These are phyloP conservation scores for Phodopus roborovskii DNA, from an alignment of 2,113 vertebrate species.

Conservation along the genomic window DNA sequence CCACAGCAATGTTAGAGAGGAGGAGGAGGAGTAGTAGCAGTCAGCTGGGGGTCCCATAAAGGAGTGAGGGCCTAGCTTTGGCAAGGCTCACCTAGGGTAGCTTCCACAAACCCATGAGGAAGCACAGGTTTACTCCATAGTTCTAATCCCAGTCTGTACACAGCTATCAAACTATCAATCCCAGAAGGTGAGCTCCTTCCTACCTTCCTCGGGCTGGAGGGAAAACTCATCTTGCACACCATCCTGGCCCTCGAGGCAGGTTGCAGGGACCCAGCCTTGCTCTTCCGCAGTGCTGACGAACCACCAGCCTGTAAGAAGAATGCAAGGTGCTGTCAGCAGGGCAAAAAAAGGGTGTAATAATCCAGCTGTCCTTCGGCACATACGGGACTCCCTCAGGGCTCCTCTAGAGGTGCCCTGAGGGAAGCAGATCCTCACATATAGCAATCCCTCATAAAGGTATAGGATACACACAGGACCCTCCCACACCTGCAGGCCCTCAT, in stretches of 20 bases:
- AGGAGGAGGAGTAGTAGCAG: neutral
- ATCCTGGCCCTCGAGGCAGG: conserved; percentile 97
- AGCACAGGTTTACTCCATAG: rapidly evolving
- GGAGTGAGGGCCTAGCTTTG: neutral
- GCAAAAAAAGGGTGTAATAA: rapidly evolving
- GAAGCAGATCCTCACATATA: neutral
- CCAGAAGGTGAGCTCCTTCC: neutral
- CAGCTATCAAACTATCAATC: neutral
- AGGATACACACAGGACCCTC: neutral
- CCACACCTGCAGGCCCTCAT: too few species aligned
- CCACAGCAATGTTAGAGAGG: neutral
- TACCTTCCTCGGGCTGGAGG: conserved; percentile 96
- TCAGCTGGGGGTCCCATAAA: neutral
- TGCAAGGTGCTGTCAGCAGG: neutral
- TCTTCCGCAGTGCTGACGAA: conserved; percentile 97
- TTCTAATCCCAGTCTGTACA: neutral
- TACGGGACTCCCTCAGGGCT: too few species aligned
- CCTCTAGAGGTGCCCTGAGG: neutral
- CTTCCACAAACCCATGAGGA: neutral
- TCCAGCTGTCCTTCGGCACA: neutral
- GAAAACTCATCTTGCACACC: conserved; percentile 95
- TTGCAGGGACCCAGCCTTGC: conserved; percentile 99
- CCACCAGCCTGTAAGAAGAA: conserved; percentile 93
- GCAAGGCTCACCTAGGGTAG: neutral
- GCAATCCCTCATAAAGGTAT: neutral